phyloP scores from a whole-genome alignment of 1,140 invertebrate species.

The Caerostris darwini region DNA sequence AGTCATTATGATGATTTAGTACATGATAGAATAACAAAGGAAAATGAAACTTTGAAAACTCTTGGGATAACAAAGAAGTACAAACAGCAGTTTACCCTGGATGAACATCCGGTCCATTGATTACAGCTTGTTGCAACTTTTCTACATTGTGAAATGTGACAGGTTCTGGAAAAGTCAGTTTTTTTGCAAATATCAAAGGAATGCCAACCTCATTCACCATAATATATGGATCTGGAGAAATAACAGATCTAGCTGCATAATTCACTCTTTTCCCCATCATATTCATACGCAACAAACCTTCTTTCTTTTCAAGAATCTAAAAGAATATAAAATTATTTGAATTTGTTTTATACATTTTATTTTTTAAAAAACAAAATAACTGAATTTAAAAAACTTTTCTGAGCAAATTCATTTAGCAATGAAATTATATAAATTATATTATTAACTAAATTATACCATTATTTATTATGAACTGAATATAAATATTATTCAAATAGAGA shows the following conservation, averaged over 20 bases:
- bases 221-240: slow-evolving; percentile 98
- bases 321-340: slow-evolving; percentile 36
- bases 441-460: no score
- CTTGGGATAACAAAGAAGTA: no score
- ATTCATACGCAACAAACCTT: slow-evolving; percentile 97
- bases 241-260: slow-evolving; percentile 97
- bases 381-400: not conserved
- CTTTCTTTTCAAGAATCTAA: slow-evolving; percentile 97
- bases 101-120: slow-evolving; percentile 94
- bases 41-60: no score
- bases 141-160: slow-evolving; percentile 96
- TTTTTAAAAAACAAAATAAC: no score
- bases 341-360: no score
- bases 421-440: no score
- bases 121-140: slow-evolving; percentile 90
- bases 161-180: slow-evolving; percentile 95
- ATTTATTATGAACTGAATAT: no score
- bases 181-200: slow-evolving; percentile 95
- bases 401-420: no score
- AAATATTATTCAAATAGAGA: no score
- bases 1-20: no score
- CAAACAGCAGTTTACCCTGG: slow-evolving; percentile 86
- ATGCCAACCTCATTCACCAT: slow-evolving; percentile 98
- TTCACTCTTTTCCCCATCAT: slow-evolving; percentile 99
- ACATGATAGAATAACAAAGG: no score